Percentiles rank a stretch among this genome's conserved stretches.
phyloP scores from a whole-genome alignment of 2,888 invertebrate genomes.

The Zaprionus lineosus region DNA sequence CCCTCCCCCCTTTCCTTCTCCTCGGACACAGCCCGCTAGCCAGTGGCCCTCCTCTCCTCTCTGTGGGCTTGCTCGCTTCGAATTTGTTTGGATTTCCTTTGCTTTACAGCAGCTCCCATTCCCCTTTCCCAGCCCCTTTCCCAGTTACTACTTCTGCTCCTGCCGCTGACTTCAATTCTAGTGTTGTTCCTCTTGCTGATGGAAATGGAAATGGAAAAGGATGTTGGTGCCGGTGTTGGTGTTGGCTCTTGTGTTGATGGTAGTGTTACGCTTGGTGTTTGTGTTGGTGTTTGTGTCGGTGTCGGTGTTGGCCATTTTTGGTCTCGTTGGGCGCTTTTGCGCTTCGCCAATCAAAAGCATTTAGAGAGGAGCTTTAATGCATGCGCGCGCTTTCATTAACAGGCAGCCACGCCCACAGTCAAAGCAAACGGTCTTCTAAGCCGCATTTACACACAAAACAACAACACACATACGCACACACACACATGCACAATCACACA shows the following conservation, averaged over 20 bases:
- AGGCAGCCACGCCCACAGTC: conserved; percentile 49
- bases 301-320: conserved; percentile 49
- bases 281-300: too few species aligned
- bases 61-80: not conserved
- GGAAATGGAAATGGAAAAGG: too few species aligned
- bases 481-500: conserved; percentile 14
- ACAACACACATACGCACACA: conserved; percentile 30
- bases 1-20: too few species aligned
- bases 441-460: conserved; percentile 62
- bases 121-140: too few species aligned
- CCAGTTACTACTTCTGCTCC: too few species aligned
- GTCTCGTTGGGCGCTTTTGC: conserved; percentile 61
- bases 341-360: conserved; percentile 76
- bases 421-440: conserved; percentile 57
- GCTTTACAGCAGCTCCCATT: conserved; percentile 17
- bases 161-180: too few species aligned
- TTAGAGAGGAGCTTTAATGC: conserved; percentile 72
- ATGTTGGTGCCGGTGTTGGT: too few species aligned
- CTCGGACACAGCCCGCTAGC: too few species aligned
- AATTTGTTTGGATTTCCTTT: conserved; percentile 15
- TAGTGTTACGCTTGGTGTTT: too few species aligned
- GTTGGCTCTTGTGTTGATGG: too few species aligned
- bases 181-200: too few species aligned
- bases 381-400: conserved; percentile 77
- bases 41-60: not conserved